Evolutionary conservation across 2,888 invertebrate genomes (phyloP), one percentile per base, ranked within the genome.

Genomic region (Aporophyla lueneburgensis): DNA sequence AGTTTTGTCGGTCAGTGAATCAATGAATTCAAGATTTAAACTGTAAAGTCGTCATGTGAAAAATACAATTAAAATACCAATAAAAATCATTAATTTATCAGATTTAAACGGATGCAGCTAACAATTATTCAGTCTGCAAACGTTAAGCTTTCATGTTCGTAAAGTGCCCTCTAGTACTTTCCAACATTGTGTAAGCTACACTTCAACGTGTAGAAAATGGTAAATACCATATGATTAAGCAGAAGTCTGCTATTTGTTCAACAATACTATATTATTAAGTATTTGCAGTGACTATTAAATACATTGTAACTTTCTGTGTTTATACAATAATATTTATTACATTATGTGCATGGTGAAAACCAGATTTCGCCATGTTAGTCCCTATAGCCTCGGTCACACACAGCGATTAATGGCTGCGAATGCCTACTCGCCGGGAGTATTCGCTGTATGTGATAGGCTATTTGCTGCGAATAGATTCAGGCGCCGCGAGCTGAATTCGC

Each of bases 131-230:
- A 1, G 33, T 43, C 65, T 61, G 24, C 21, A 16, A 56, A 82
- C 24, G 53, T 33, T 54, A 82, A 56, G 77, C 59, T 76, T 67
- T 66, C 21, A 76, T 76, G 21, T 27, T 43, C 9, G 61, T 67
- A 33, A 82, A 78, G 67, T 71, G 61, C 51, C 59, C 56, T 62
- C 54, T n/a, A 71, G 61, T 53, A 51, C 65, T 78, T 83, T 61
- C 54, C 19, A 70, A 43, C 63, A 62, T 14, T 43, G 61, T 76
- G 43, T 27, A 33, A 83, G 14, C 33, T 67, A n/a, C 43, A 81
- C 56, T 81, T 62, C 65, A 56, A 77, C 53, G 21, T 83, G 24
- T 58, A 77, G 83, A 77, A 78, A 80, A 66, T 71, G 59, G 24
- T 51, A 58, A 61, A 83, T 61, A 78, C 61, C 59, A 10, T 61